Conservation (phyloP, 2,113 vertebrate genomes). For the Actenoides lindsayi region DNA sequence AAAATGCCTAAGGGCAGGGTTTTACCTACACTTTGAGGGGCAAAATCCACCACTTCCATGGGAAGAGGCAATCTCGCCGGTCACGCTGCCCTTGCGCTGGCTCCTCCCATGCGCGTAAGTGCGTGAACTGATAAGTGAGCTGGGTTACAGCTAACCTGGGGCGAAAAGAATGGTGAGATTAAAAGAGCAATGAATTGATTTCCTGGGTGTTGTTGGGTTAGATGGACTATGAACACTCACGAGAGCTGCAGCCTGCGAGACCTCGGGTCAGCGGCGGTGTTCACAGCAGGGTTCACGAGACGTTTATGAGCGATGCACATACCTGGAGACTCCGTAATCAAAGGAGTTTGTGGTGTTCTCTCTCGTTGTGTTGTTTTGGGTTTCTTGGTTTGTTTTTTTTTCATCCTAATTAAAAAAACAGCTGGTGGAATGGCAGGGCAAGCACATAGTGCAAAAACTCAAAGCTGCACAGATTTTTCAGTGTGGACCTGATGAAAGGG, state of each 20-base stretch:
- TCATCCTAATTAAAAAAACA: neutral
- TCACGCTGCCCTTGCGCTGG: rapidly evolving
- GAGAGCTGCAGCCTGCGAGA: neutral
- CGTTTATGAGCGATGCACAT: rapidly evolving
- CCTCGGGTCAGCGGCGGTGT: neutral
- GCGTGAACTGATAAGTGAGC: neutral
- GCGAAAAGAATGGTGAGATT: neutral
- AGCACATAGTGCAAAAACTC: neutral
- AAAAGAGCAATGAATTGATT: neutral
- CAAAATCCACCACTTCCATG: neutral
- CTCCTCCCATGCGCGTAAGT: neutral
- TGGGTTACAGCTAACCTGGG: neutral
- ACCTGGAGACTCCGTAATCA: neutral
- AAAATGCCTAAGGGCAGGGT: neutral
- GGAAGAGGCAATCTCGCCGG: rapidly evolving
- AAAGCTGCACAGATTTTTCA: neutral
- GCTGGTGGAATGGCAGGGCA: neutral
- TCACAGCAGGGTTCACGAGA: rapidly evolving
- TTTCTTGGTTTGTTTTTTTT: neutral
- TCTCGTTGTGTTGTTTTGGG: neutral
- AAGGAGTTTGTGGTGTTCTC: neutral
- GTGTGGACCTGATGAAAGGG: neutral
- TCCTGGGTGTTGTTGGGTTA: neutral
- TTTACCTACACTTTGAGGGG: neutral
- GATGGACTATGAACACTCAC: rapidly evolving